Base-by-base conservation (phyloP, 2,113 vertebrate genomes). In the Addax nasomaculatus region DNA sequence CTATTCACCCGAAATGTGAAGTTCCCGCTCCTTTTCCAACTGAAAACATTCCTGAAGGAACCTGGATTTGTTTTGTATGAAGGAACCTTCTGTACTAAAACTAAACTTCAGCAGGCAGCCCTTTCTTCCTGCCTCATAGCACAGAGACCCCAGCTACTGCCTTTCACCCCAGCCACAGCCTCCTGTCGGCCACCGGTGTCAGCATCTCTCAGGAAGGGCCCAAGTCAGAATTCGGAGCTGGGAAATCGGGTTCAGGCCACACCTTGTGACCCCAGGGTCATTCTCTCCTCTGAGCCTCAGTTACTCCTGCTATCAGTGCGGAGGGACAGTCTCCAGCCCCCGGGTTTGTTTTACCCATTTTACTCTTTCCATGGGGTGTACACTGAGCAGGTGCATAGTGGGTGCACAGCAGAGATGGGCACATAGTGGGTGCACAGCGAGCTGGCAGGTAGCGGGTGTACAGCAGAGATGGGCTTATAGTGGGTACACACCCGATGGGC, bases 371-470 rank as follows among this genome's bases (percentile, higher is more conserved):
- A 0, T 13, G 47, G 57, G 10, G 29, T 67, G 29, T 8, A 3
- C 6, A 4, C 78, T 33, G 58, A 76, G 29, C 9, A 67, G 64
- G 64, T 5, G n/a, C 17, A 19, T 10, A n/a, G 33, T n/a, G 16
- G 33, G 62, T 17, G 7, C 62, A n/a, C 33, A 67, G 33, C 62
- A 16, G 58, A 64, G 30, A 60, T 19, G 58, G 13, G 58, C 58
- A 14, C 27, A 14, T 30, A 30, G 58, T 62, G 29, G 60, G 60
- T 30, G 29, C 60, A n/a, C 16, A 7, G 76, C 3, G 10, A 81
- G 45, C 0, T 2, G n/a, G 29, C 1, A 1, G 3, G 0, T 2
- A 4, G 55, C 78, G n/a, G 7, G 57, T 36, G 0, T 2, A 15
- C 11, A 4, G 17, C 27, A 13, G 33, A 7, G 60, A 7, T 62